Evolutionary conservation across 2,888 invertebrate genomes (phyloP).

Genomic region (Hyalella azteca): DNA sequence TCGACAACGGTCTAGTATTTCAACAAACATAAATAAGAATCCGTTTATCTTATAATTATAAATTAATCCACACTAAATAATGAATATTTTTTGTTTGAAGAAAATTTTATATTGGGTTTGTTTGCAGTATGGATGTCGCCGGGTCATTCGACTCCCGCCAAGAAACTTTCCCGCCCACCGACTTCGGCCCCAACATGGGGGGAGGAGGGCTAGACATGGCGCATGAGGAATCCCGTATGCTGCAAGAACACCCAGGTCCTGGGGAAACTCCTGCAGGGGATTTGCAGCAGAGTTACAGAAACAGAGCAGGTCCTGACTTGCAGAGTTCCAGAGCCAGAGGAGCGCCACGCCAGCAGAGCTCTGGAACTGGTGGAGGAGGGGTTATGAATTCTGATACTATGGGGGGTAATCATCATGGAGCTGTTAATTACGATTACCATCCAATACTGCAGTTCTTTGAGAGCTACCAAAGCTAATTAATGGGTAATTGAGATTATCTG

Average conservation of each 20-base stretch:
- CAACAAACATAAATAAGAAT: too few species aligned
- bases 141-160: slow-evolving; percentile 17
- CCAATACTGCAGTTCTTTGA: slow-evolving; percentile 24
- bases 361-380: background rate
- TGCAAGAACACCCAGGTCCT: background rate
- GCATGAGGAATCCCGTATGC: background rate
- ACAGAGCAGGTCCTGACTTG: background rate
- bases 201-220: background rate
- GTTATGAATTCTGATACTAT: background rate
- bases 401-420: background rate
- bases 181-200: background rate
- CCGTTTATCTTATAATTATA: too few species aligned
- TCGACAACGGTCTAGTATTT: too few species aligned
- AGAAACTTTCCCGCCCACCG: background rate
- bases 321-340: background rate
- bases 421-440: slow-evolving; percentile 34
- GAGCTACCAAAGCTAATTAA: too few species aligned
- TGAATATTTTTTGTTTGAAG: too few species aligned
- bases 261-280: background rate
- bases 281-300: background rate
- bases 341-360: background rate
- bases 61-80: too few species aligned
- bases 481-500: too few species aligned
- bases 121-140: background rate
- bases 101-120: background rate